These are phyloP conservation scores for Xenus cinereus DNA, from an alignment of 2,113 vertebrate species.

Conservation along the genomic window DNA sequence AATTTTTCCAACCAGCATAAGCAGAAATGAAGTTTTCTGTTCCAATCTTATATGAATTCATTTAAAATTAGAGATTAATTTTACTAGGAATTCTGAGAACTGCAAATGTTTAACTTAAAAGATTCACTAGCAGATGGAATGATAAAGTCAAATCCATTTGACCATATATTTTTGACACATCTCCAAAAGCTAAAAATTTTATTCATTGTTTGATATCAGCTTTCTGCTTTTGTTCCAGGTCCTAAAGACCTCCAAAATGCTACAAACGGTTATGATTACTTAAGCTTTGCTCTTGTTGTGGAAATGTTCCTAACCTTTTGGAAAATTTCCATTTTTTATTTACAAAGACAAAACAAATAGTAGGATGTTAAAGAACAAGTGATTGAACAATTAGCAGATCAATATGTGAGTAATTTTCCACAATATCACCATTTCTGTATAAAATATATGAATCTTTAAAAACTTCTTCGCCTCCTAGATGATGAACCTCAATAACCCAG, in stretches of 20 bases:
- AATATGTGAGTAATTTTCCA: background rate
- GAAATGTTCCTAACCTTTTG: background rate
- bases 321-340: background rate
- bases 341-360: background rate
- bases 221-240: background rate
- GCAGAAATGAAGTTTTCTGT: background rate
- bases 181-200: background rate
- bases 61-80: constrained; percentile 42
- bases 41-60: background rate
- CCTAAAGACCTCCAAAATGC: background rate
- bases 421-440: background rate
- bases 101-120: background rate
- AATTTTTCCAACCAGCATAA: background rate
- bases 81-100: background rate
- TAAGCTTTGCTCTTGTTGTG: background rate
- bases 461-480: background rate
- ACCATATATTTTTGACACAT: background rate
- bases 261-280: background rate
- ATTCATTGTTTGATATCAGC: background rate
- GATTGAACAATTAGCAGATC: background rate
- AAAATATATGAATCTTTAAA: background rate
- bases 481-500: background rate
- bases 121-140: background rate
- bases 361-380: background rate
- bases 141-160: background rate